A percentile compares a stretch with the other conserved stretches of the same genome.
These are phyloP conservation scores for Keiferia lycopersicella DNA, from an alignment of 2,888 invertebrate species.

Conservation along the genomic window DNA sequence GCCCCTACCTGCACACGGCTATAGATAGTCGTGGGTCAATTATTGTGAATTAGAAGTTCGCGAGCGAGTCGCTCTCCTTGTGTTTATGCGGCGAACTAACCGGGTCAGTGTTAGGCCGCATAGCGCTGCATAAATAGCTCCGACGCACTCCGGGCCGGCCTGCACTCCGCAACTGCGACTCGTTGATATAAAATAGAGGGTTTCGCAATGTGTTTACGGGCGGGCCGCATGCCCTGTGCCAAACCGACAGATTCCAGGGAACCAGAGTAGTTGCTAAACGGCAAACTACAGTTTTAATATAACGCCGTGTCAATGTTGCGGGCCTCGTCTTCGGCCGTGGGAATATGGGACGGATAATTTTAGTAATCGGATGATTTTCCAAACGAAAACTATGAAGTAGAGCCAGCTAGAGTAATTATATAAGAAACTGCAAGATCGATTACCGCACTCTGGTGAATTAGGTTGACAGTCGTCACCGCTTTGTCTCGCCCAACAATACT, in stretches of 20 bases:
- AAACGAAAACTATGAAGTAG: slow-evolving; percentile 24
- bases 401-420: slow-evolving; percentile 14
- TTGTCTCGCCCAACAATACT: slow-evolving; percentile 30
- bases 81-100: slow-evolving; percentile 71
- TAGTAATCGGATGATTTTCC: slow-evolving; percentile 53
- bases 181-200: slow-evolving; percentile 49
- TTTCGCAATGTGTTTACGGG: slow-evolving; percentile 71
- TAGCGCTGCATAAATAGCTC: slow-evolving; percentile 75
- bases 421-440: slow-evolving; percentile 20
- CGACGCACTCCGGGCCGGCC: slow-evolving; percentile 44
- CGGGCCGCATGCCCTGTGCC: slow-evolving; percentile 56
- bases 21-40: slow-evolving; percentile 35
- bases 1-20: slow-evolving; percentile 48
- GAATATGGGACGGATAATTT: slow-evolving; percentile 67
- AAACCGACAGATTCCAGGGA: slow-evolving; percentile 62
- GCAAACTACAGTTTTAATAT: slow-evolving; percentile 48
- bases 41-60: slow-evolving; percentile 39
- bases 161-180: slow-evolving; percentile 36
- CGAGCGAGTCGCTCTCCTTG: slow-evolving; percentile 59
- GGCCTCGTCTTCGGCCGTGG: slow-evolving; percentile 48
- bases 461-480: slow-evolving; percentile 20
- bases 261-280: slow-evolving; percentile 56
- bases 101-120: slow-evolving; percentile 80
- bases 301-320: slow-evolving; percentile 52
- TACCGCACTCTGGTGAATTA: slow-evolving; percentile 4